Evolutionary conservation across 2,888 invertebrate species (phyloP).

Genomic region (Tiliacea aurago): DNA sequence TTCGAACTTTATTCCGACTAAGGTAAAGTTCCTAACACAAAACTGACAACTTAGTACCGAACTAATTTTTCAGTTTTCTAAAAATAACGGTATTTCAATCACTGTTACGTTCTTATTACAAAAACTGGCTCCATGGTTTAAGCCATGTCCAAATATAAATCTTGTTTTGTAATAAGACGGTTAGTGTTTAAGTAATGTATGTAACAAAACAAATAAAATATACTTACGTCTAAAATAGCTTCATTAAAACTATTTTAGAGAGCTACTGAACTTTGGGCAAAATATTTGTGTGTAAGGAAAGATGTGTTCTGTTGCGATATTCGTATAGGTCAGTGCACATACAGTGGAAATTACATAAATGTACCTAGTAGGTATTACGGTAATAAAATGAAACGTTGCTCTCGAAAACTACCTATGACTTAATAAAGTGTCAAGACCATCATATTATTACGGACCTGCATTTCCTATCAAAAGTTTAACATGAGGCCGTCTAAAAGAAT

Average conservation of each 20-base stretch:
- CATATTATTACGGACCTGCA: neutral
- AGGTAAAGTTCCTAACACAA: too few species aligned
- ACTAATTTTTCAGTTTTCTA: too few species aligned
- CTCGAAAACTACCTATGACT: neutral
- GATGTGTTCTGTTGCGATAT: conserved; percentile 40
- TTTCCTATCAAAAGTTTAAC: neutral
- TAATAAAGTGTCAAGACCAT: too few species aligned
- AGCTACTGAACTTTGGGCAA: conserved; percentile 36
- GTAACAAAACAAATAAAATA: neutral
- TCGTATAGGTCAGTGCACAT: conserved; percentile 38
- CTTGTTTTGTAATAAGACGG: too few species aligned
- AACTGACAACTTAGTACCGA: too few species aligned
- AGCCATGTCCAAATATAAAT: too few species aligned
- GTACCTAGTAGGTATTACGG: neutral
- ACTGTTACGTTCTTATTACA: too few species aligned
- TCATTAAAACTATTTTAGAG: conserved; percentile 21
- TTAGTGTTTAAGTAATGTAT: neutral
- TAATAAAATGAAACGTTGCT: conserved; percentile 7
- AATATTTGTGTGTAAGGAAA: conserved; percentile 27
- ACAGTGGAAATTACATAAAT: conserved; percentile 34
- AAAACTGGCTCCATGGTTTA: too few species aligned
- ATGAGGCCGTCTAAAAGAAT: too few species aligned
- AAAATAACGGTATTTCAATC: too few species aligned
- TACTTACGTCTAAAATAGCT: conserved; percentile 11
- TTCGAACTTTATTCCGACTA: too few species aligned